Evolutionary conservation across 2,797 vertebrate genomes (phyloP).

Genomic region (Helostoma temminkii): DNA sequence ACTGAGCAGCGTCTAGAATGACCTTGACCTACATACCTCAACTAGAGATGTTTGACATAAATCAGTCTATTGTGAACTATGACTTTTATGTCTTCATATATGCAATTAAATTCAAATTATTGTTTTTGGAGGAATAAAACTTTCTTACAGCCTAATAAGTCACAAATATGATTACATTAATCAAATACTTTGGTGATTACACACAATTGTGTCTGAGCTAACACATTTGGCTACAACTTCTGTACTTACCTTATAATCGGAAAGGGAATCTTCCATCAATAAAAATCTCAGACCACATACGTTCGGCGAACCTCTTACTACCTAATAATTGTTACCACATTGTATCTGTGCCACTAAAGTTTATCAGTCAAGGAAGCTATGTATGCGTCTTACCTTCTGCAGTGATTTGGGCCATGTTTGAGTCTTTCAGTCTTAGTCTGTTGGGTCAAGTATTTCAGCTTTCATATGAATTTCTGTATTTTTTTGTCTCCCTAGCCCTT

Average conservation of each 20-base stretch:
- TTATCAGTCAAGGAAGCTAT: conserved; percentile 6
- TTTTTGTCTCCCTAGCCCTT: conserved; percentile 25
- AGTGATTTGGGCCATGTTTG: conserved; percentile 72
- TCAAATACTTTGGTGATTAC: neutral
- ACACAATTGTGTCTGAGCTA: neutral
- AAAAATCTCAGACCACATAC: neutral
- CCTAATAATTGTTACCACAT: conserved; percentile 16
- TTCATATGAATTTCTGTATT: conserved; percentile 38
- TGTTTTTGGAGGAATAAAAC: neutral
- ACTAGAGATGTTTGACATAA: too few relatives aligned
- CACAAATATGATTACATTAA: too few relatives aligned
- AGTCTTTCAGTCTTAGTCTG: conserved; percentile 54
- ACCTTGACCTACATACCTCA: too few relatives aligned
- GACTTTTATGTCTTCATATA: neutral
- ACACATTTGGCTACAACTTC: neutral
- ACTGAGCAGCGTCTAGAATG: conserved; percentile 42
- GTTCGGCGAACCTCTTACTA: neutral
- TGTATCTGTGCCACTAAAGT: conserved; percentile 20
- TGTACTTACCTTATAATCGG: neutral
- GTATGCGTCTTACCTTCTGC: conserved; percentile 80
- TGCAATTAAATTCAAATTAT: neutral
- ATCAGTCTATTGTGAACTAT: too few relatives aligned
- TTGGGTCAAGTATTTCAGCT: conserved; percentile 50
- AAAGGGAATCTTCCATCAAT: neutral
- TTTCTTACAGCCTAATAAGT: neutral